Evolutionary conservation across 2,797 vertebrate species (phyloP), one percentile per base, ranked within the genome.

Genomic region (Falco biarmicus): DNA sequence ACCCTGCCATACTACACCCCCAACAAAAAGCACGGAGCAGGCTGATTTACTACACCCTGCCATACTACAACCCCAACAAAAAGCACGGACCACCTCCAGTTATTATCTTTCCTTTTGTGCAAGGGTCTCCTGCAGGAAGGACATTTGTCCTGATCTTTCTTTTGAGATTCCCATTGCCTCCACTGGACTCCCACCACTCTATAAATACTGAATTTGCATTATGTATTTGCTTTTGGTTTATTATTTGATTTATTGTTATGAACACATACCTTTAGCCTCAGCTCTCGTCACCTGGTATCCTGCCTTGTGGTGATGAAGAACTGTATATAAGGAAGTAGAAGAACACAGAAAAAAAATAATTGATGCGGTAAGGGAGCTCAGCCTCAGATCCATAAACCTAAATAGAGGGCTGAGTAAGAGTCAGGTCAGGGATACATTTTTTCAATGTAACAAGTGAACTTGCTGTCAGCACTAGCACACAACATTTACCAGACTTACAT

Each of bases 241-340:
- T 56, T 39, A 57, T 70, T 61, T 9, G 10, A 12, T 81, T 77
- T 87, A 8, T 3, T 54, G n/a, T 39, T 45, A 70, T 10, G 48
- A 93, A 45, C 28, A 96, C 93, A 0, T 97, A 98, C 98, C 97
- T 96, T 84, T 87, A 78, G 77, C 79, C 92, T 98, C 98, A 98
- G 97, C 98, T 98, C 78, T 98, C 98, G 87, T 98, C 98, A 95
- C 92, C 91, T 21, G 97, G 95, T 93, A 97, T 95, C 97, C 97
- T 97, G 89, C 97, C 97, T 97, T 98, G 98, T 64, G 98, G 97
- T 31, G 97, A 97, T 9, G 98, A 97, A 65, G 98, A 98, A 73
- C 98, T 98, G 93, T 34, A 71, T 9, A 24, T 26, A 69, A 81
- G 12, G 19, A 75, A 66, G 56, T 4, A 78, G 31, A 80, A 97